A percentile compares a stretch with the other conserved stretches of the same genome.
Conservation (phyloP, 1,140 invertebrate species). For the Drosophila kepulauana region DNA sequence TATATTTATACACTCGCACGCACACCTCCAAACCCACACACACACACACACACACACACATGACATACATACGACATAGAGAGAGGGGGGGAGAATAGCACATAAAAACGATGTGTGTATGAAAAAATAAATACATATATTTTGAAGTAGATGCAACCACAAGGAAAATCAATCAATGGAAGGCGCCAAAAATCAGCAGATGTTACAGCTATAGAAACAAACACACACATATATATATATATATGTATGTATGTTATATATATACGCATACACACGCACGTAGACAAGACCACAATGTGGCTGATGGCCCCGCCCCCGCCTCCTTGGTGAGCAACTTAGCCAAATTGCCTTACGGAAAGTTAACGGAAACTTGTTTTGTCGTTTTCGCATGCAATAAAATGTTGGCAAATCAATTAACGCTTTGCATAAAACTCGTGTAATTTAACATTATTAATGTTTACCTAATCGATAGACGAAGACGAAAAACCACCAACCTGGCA, state of each 20-base stretch:
- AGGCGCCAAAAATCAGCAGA: constrained; percentile 76
- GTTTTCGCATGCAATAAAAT: constrained; percentile 29
- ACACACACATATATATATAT: constrained; percentile 15
- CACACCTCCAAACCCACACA: constrained; percentile 10
- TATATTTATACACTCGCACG: constrained; percentile 29
- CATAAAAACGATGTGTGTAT: constrained; percentile 11
- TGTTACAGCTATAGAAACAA: constrained; percentile 48
- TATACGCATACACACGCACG: background rate
- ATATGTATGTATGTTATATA: constrained; percentile 1
- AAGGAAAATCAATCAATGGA: constrained; percentile 75
- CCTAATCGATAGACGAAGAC: constrained; percentile 29
- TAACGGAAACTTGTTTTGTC: constrained; percentile 46
- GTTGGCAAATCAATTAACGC: constrained; percentile 44
- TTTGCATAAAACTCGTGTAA: constrained; percentile 25
- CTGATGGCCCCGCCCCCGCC: background rate
- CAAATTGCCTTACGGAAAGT: constrained; percentile 41
- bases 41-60: constrained; percentile 11
- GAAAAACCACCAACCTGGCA: background rate
- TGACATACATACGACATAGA: background rate
- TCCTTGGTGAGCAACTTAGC: constrained; percentile 7
- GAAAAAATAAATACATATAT: constrained; percentile 55
- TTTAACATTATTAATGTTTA: constrained; percentile 45
- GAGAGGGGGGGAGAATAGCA: too few species aligned
- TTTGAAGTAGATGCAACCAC: constrained; percentile 76
- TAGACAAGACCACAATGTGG: constrained; percentile 4